Evolutionary conservation across 2,888 invertebrate species (phyloP).

Genomic region (Aphodius granarius): DNA sequence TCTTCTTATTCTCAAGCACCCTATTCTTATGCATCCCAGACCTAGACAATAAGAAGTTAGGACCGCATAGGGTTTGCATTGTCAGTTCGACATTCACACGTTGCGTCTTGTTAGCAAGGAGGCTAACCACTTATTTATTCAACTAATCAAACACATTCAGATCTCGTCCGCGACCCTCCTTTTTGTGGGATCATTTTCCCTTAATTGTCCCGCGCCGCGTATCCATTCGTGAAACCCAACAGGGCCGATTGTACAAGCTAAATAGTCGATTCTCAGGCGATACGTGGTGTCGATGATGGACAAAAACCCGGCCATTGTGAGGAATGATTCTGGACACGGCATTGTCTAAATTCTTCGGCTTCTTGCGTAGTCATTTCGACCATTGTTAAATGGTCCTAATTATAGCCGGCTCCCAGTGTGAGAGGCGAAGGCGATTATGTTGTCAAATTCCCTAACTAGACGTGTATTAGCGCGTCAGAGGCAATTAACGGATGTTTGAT

Average conservation of each 20-base stretch:
- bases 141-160: background rate
- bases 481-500: background rate
- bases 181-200: background rate
- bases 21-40: background rate
- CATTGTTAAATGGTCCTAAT: conserved; percentile 5
- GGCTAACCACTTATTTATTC: background rate
- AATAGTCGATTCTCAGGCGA: background rate
- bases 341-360: conserved; percentile 2
- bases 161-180: background rate
- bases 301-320: background rate
- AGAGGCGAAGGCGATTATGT: conserved; percentile 20
- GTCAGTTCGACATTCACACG: background rate
- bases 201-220: background rate
- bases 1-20: background rate
- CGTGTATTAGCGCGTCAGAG: background rate
- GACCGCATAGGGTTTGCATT: background rate
- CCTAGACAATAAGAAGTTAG: background rate
- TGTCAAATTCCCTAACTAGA: conserved; percentile 29
- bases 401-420: background rate
- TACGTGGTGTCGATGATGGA: background rate
- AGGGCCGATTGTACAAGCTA: background rate
- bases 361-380: conserved; percentile 12
- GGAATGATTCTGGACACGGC: background rate
- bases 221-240: background rate
- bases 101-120: background rate